Evolutionary conservation across 92 coral and sea anemone genomes (phyloP).

Genomic region (Actinernus sp.): DNA sequence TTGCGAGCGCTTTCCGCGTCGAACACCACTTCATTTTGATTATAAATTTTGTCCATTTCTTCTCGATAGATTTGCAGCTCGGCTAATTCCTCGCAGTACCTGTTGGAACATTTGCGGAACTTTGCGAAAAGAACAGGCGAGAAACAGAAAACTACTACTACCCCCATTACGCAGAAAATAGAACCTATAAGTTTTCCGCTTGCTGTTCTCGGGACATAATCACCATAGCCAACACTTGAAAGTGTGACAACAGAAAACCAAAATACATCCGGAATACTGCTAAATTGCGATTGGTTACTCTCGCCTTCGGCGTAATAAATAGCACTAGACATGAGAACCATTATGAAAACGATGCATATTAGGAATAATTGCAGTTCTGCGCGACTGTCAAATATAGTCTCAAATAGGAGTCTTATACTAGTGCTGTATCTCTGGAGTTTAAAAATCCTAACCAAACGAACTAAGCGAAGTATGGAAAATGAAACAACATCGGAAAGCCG

Average conservation of each 20-base stretch:
- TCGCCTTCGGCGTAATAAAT: conserved; percentile 76
- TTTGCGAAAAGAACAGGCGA: conserved; percentile 78
- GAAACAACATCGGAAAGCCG: conserved; percentile 4
- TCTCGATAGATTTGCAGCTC: conserved; percentile 51
- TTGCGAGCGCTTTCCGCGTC: too few relatives aligned
- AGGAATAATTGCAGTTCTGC: conserved; percentile 71
- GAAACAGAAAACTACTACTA: conserved; percentile 70
- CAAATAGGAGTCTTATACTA: conserved; percentile 76
- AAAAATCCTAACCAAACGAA: conserved; percentile 65
- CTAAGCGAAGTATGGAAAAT: conserved; percentile 54
- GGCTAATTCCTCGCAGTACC: conserved; percentile 55
- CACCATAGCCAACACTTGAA: conserved; percentile 92
- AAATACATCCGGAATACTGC: conserved; percentile 78
- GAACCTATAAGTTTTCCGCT: conserved; percentile 80
- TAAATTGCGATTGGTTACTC: conserved; percentile 55
- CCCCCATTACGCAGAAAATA: conserved; percentile 62
- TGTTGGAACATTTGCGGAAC: conserved; percentile 65
- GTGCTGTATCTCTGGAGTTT: conserved; percentile 77
- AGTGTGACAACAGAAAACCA: conserved; percentile 90
- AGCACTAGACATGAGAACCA: conserved; percentile 68
- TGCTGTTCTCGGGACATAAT: conserved; percentile 75
- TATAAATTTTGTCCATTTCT: conserved; percentile 23
- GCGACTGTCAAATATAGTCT: conserved; percentile 78
- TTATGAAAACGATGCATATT: conserved; percentile 63
- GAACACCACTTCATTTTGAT: conserved; percentile 26